Percentiles rank a stretch among this genome's conserved stretches.
Evolutionary conservation across 2,797 vertebrate genomes (phyloP).

Genomic region (Protosalanx chinensis): DNA sequence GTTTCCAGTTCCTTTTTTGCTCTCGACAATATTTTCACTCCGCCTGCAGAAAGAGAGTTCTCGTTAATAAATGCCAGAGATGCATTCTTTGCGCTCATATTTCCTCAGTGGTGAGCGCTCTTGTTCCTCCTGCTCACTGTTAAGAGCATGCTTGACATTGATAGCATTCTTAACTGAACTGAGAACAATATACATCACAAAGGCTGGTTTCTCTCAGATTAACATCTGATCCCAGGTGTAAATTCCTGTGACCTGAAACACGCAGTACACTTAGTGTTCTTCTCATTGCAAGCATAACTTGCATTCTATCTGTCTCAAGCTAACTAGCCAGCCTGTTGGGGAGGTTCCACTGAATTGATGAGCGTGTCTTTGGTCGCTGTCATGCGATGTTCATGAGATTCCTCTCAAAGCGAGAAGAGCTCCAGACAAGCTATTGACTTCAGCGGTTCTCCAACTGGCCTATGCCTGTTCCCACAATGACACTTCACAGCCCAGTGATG

Average conservation of each 20-base stretch:
- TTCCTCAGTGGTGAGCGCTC: slow-evolving; percentile 66
- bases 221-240: slow-evolving; percentile 49
- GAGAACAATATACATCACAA: slow-evolving; percentile 62
- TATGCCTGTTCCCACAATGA: slow-evolving; percentile 34
- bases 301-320: slow-evolving; percentile 36
- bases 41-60: slow-evolving; percentile 47
- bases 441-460: slow-evolving; percentile 35
- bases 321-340: slow-evolving; percentile 13
- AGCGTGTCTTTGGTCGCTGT: slow-evolving; percentile 18
- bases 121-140: slow-evolving; percentile 59
- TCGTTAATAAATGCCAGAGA: slow-evolving; percentile 66
- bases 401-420: slow-evolving; percentile 16
- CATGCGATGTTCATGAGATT: slow-evolving; percentile 34
- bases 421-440: slow-evolving; percentile 26
- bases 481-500: slow-evolving; percentile 31
- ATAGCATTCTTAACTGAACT: slow-evolving; percentile 65
- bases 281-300: slow-evolving; percentile 38
- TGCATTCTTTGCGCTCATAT: slow-evolving; percentile 68
- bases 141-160: slow-evolving; percentile 61
- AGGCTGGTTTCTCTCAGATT: slow-evolving; percentile 64
- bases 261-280: slow-evolving; percentile 1
- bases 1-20: slow-evolving; percentile 10
- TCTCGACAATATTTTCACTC: slow-evolving; percentile 18
- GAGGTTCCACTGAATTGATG: slow-evolving; percentile 26
- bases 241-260: slow-evolving; percentile 35